A percentile compares a stretch with the other conserved stretches of the same genome.
Conservation (phyloP, 2,888 invertebrate genomes). For the Nysson spinosus region DNA sequence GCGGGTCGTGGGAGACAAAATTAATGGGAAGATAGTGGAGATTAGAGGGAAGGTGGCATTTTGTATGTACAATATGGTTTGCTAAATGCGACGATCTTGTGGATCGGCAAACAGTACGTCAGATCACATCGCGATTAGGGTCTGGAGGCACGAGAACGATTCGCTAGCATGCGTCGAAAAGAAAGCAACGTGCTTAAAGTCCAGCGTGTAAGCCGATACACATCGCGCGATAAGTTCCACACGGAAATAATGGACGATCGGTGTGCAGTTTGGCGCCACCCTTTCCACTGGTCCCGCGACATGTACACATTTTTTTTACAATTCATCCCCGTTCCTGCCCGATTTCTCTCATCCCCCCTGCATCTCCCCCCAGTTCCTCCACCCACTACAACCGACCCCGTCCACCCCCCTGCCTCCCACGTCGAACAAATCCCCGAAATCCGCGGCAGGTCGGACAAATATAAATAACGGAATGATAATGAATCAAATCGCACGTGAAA, state of each 20-base stretch:
- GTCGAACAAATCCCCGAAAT: slow-evolving; percentile 51
- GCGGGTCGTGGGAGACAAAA: too few relatives aligned
- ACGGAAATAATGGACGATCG: slow-evolving; percentile 27
- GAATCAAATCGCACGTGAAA: slow-evolving; percentile 75
- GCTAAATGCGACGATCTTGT: not conserved
- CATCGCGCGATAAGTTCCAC: slow-evolving; percentile 26
- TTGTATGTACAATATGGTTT: not conserved
- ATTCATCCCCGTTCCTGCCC: too few relatives aligned
- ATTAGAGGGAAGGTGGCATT: too few relatives aligned
- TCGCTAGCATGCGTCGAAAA: not conserved
- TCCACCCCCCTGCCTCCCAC: slow-evolving; percentile 4
- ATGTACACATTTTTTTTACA: slow-evolving; percentile 41
- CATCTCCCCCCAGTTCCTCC: not conserved
- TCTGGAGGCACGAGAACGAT: not conserved
- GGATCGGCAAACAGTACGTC: not conserved
- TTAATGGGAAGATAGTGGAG: too few relatives aligned
- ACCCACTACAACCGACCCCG: not conserved
- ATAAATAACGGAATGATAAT: slow-evolving; percentile 76
- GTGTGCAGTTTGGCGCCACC: slow-evolving; percentile 10
- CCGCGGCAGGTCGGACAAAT: slow-evolving; percentile 65
- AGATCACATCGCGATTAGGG: too few relatives aligned
- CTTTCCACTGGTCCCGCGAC: slow-evolving; percentile 29
- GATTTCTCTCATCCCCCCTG: too few relatives aligned
- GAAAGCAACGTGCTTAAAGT: not conserved
- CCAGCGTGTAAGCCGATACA: not conserved